Base-by-base conservation (phyloP, 2,888 invertebrate species). In the Schrankia costaestrigalis region DNA sequence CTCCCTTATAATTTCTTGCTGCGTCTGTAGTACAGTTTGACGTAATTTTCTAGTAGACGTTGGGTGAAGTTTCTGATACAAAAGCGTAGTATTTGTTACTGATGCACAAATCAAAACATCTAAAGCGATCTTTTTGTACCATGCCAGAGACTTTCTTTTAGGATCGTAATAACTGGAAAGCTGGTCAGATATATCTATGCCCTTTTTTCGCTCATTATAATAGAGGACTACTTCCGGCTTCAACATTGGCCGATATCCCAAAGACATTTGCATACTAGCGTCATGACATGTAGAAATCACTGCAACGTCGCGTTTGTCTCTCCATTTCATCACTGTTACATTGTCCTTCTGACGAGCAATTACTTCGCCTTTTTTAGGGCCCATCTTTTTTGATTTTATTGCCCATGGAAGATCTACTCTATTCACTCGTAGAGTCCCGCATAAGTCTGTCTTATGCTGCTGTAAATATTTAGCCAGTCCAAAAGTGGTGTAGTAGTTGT, bases 51-150 rank as follows among this genome's bases (percentile, higher is more conserved):
- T 27, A n/a, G 37, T 46, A 35, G 34, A 9, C 35, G 41, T 41
- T 45, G 39, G 10, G 21, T 47, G 44, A 35, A 36, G 41, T 39
- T 47, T 45, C 19, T 41, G 35, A 34, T 47, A 45, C 41, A 47
- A 45, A 24, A 47, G 35, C 32, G 42, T 46, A 24, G 28, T 34
- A 39, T 45, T 41, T 38, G 41, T 39, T 18, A 47, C 34, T 19
- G 38, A 46, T 12, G 46, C 41, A 35, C 41, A 44, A 33, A 44
- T 47, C 35, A 42, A 46, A 42, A 42, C 28, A 17, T 47, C 47
- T 13, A 47, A 15, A 44, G 49, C 49, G 10, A 45, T 41, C 35
- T 50, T 50, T 22, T 47, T 50, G 22, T 52, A 45, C 49, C 52
- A 53, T 11, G 36, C 29, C 24, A 50, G 26, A 21, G 38, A 37